These are phyloP conservation scores for Nothocercus julius DNA, from an alignment of 2,113 vertebrate species.

Conservation along the genomic window DNA sequence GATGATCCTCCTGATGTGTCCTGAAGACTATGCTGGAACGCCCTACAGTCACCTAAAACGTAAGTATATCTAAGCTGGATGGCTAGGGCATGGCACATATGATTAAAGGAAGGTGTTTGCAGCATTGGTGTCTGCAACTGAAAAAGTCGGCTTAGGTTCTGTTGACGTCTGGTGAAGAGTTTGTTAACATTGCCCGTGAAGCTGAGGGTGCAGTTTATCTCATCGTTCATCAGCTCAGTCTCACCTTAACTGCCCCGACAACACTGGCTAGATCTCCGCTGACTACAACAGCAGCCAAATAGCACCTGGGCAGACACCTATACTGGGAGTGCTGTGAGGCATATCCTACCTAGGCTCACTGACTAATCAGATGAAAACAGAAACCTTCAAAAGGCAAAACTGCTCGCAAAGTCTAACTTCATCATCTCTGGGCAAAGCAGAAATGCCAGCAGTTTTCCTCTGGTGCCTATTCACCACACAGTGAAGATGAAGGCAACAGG, in stretches of 20 bases:
- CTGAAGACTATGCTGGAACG: background rate
- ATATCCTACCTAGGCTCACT: background rate
- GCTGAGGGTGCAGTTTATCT: background rate
- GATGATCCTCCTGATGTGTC: background rate
- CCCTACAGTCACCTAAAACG: background rate
- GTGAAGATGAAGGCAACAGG: background rate
- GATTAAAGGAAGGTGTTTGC: background rate
- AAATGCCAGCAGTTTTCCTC: background rate
- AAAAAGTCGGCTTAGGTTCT: accelerated
- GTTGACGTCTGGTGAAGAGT: background rate
- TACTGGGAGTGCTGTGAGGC: accelerated
- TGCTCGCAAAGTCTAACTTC: background rate
- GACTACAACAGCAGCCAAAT: background rate
- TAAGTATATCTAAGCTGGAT: accelerated
- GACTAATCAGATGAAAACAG: background rate
- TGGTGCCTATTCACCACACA: background rate
- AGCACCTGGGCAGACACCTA: background rate
- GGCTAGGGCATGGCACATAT: background rate
- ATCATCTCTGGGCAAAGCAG: background rate
- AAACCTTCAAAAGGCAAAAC: background rate
- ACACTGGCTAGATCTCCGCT: accelerated
- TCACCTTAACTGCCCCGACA: background rate
- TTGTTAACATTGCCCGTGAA: background rate
- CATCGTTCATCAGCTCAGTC: background rate
- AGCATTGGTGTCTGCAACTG: background rate